Base-by-base conservation (phyloP, 2,888 invertebrate genomes). In the Agrochola lychnidis region DNA sequence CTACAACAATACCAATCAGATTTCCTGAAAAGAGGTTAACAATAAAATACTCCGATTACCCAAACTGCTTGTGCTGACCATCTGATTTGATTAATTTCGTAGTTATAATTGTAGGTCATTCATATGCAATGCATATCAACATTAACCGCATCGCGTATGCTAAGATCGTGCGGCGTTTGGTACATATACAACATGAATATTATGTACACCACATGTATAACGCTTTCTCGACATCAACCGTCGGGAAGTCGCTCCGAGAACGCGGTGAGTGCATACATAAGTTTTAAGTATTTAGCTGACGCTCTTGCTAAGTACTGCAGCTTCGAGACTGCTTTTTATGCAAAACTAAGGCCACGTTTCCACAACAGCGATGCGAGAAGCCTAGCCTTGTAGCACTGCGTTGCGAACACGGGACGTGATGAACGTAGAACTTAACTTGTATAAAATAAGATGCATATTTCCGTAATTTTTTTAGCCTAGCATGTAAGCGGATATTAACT, bases 41-140 rank as follows among this genome's bases (percentile, higher is more conserved):
- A 36, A 25, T 48, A 57, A 22, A 51, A 73, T n/a, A 12, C 25
- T 10, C 10, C 7, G 12, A 53, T 36, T 10, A 12, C 0, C 2
- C 7, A 30, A 10, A 30, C 19, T 40, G 16, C 19, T 40, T 6
- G 5, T 68, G 3, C 36, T 30, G 42, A 25, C 14, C 51, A 22
- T 19, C 22, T 51, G 51, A 51, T 51, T 51, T 56, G 16, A 67
- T 36, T 61, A 42, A 78, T 67, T 22, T 57, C 7, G 36, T n/a
- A 77, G 42, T 57, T 70, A 53, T 78, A 70, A 80, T 83, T 83
- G 19, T 25, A 56, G 4, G 66, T 56, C 42, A 70, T 80, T 78
- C 70, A 83, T 83, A 83, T 80, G 79, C 83, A 80, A 67, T 62
- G 78, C 78, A 71, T 78, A 51, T 57, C 67, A 63, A 51, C 57